These are phyloP conservation scores for Bufotes viridis DNA, from an alignment of 2,797 vertebrate species.

Conservation along the genomic window DNA sequence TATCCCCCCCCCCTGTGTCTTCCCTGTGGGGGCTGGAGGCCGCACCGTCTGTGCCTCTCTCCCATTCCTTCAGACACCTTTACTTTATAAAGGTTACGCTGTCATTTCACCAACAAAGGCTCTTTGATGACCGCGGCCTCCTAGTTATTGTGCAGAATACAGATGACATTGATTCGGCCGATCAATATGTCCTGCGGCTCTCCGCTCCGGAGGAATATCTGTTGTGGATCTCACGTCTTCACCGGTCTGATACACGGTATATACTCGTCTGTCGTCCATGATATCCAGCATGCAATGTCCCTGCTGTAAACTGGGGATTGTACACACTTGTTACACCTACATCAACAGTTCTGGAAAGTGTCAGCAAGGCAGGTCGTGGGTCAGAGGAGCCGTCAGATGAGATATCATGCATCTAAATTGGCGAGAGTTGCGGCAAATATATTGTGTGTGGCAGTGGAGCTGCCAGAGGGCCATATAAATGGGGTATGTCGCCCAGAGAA, in stretches of 20 bases:
- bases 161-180: conserved; percentile 39
- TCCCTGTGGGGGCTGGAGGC: neutral
- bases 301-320: no score
- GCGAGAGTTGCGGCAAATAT: no score
- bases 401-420: no score
- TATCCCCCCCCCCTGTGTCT: neutral
- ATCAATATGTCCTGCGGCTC: conserved; percentile 29
- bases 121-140: conserved; percentile 7
- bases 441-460: no score
- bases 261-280: neutral
- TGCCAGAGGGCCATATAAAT: no score
- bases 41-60: neutral
- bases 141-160: conserved; percentile 34
- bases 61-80: neutral
- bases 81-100: conserved; percentile 38
- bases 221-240: neutral
- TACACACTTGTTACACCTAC: neutral
- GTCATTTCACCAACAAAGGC: conserved; percentile 26
- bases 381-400: no score
- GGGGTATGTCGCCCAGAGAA: no score
- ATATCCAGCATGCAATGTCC: neutral
- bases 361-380: no score
- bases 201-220: neutral
- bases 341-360: no score
- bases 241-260: neutral